phyloP scores from a whole-genome alignment of 1,140 invertebrate species.

The Tetramorium parvispinum region DNA sequence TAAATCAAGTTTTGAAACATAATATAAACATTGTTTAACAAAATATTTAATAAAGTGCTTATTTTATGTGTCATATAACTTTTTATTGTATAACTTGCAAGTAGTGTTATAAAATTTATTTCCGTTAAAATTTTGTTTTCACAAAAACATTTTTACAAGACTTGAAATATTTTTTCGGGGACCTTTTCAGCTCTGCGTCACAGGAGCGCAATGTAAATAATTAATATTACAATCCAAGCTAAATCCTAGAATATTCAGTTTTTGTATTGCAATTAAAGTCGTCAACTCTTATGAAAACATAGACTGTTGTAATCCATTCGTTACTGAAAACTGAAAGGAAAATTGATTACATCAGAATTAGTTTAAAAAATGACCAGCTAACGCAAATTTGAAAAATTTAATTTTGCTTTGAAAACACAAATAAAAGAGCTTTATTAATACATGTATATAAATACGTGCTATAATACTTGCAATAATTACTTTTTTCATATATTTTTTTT shows the following conservation, averaged over 20 bases:
- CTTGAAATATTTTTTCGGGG: not conserved
- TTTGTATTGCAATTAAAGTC: constrained; percentile 22
- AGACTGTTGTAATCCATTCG: not conserved
- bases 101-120: not conserved
- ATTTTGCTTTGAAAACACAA: not conserved
- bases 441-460: not conserved
- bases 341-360: constrained; percentile 11
- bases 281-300: constrained; percentile 38
- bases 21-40: not conserved
- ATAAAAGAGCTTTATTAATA: constrained; percentile 10
- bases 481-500: not conserved
- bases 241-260: not conserved
- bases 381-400: constrained; percentile 12
- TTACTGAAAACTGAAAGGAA: constrained; percentile 1
- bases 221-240: not conserved
- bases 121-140: not conserved
- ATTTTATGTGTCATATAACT: not conserved
- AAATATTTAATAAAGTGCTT: not conserved
- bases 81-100: not conserved
- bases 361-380: not conserved
- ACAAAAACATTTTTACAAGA: not conserved
- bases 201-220: not conserved
- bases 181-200: not conserved
- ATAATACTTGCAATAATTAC: not conserved
- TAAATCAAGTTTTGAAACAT: not conserved